phyloP scores from a whole-genome alignment of 1,140 invertebrate genomes.

The Lasioglossum albipes region DNA sequence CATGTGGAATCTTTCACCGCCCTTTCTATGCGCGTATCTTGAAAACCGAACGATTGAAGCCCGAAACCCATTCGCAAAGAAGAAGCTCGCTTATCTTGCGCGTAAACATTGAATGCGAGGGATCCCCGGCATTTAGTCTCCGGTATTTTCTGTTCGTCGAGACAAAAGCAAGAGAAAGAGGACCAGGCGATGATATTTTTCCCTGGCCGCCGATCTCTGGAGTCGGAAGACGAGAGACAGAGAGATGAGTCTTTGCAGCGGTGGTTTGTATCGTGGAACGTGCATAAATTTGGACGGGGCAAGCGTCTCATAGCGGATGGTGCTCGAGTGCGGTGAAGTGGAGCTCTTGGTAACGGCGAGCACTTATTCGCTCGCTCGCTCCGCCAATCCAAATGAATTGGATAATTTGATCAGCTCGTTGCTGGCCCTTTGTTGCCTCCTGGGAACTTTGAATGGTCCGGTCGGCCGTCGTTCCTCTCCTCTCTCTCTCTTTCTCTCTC shows the following conservation, averaged over 20 bases:
- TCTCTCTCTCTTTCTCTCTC: conserved; percentile 20
- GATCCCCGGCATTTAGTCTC: background rate
- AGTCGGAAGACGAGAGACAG: background rate
- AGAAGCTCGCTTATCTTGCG: conserved; percentile 6
- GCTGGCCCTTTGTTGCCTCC: conserved; percentile 80
- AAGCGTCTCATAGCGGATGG: conserved; percentile 65
- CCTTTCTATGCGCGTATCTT: background rate
- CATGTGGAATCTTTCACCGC: too few species aligned
- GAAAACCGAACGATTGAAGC: conserved; percentile 16
- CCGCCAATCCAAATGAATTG: conserved; percentile 80
- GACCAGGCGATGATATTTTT: conserved; percentile 1
- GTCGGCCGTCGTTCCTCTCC: conserved; percentile 71
- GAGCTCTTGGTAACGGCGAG: conserved; percentile 66
- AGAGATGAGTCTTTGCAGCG: background rate
- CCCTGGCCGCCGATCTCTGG: background rate
- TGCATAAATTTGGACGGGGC: conserved; percentile 72
- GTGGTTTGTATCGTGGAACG: conserved; percentile 51
- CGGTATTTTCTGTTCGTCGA: background rate
- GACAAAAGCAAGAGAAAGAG: conserved; percentile 18
- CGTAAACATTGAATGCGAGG: background rate
- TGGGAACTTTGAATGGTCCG: conserved; percentile 79
- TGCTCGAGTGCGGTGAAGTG: conserved; percentile 63
- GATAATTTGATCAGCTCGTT: conserved; percentile 81
- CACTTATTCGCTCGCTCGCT: conserved; percentile 75
- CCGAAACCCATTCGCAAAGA: background rate